phyloP scores from a whole-genome alignment of 2,797 vertebrate genomes.

The Simalia tracyae region DNA sequence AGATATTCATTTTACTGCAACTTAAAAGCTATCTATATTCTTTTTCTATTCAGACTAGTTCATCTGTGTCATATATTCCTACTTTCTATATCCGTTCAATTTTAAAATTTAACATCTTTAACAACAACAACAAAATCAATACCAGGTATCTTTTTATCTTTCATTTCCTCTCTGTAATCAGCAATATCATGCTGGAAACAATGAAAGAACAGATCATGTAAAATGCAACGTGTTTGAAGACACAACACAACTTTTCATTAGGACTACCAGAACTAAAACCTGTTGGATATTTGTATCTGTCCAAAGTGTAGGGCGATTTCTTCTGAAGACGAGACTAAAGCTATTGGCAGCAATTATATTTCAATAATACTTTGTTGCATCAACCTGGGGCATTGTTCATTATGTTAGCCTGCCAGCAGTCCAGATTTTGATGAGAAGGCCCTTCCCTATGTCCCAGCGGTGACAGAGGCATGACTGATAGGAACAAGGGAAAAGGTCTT shows the following conservation, averaged over 20 bases:
- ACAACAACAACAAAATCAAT: neutral
- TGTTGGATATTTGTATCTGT: neutral
- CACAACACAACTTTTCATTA: neutral
- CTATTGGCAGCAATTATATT: neutral
- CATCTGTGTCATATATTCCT: neutral
- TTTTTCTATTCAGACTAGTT: neutral
- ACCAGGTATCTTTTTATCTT: neutral
- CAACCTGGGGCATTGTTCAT: neutral
- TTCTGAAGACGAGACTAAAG: neutral
- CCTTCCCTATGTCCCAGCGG: neutral
- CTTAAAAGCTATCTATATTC: neutral
- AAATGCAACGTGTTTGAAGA: neutral
- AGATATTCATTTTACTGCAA: neutral
- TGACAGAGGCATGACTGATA: neutral
- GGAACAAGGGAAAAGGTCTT: neutral
- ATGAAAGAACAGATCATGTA: neutral
- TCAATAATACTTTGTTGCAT: neutral
- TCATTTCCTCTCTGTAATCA: neutral
- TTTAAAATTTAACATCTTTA: neutral
- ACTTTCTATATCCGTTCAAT: fast-evolving
- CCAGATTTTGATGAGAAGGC: neutral
- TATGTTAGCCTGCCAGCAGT: neutral
- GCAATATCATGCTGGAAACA: neutral
- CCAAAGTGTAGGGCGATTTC: neutral
- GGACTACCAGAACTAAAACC: neutral